Base-by-base conservation (phyloP, 2,888 invertebrate genomes). In the Halictus ligatus region DNA sequence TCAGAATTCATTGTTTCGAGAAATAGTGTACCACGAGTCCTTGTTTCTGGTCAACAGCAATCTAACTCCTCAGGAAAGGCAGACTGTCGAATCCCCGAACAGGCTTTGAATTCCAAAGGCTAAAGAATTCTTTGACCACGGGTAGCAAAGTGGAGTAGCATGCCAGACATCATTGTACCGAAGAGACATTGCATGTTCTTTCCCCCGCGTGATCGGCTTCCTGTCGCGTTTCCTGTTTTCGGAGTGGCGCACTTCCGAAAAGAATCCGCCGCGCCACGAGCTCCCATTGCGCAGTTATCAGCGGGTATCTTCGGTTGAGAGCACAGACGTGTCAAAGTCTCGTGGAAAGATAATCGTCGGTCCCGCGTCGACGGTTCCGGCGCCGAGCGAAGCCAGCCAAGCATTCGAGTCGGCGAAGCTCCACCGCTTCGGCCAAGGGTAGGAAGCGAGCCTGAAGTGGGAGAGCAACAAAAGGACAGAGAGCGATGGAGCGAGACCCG, bases 291-390 rank as follows among this genome's bases (percentile, higher is more conserved):
- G 64, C 46, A n/a, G 43, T n/a, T 85, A 85, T 85, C 85, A 72
- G 21, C 67, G 58, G 72, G 67, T 85, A 85, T 85, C 81, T 81
- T 58, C 43, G 8, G 75, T 69, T 67, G 78, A 86, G 85, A 86
- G 86, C 85, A 85, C 81, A 81, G 85, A 78, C 86, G 86, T 86
- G 86, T 86, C 85, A 80, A 89, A 80, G 67, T 67, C 85, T 77
- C 54, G 75, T 76, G 78, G 80, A 67, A 80, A 86, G 84, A 88
- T 89, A 89, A 83, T 79, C 83, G 64, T 71, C 12, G 77, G 78
- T 84, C 81, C 78, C 73, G 83, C 80, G 85, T 76, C 69, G 80
- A 83, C 67, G 46, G 81, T 77, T 75, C 80, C 80, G 88, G 85
- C 85, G 82, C 82, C 81, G 81, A 82, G 81, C 54, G 60, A 82